phyloP scores from a whole-genome alignment of 2,797 vertebrate genomes.

The Pseudochirops corinnae region DNA sequence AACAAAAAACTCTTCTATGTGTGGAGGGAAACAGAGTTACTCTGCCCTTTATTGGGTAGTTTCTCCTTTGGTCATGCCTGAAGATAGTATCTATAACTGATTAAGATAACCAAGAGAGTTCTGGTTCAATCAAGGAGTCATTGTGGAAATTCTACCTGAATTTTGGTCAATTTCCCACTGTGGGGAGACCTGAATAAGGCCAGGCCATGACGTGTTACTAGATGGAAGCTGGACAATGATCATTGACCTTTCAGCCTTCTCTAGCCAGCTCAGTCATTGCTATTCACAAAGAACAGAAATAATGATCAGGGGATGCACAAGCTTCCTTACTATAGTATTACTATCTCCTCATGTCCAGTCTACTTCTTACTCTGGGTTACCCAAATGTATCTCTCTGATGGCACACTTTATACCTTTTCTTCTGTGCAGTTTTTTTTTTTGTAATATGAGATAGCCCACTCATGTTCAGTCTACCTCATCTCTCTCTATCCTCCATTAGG shows the following conservation, averaged over 20 bases:
- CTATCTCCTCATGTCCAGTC: no score
- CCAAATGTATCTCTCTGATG: no score
- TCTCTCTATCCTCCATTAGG: background rate
- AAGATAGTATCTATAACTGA: background rate
- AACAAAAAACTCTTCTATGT: background rate
- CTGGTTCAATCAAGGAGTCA: background rate
- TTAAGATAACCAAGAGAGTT: background rate
- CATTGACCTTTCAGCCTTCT: background rate
- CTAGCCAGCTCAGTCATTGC: background rate
- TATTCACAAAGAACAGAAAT: background rate
- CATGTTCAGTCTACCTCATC: background rate
- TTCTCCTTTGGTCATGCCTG: background rate
- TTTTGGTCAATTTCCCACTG: background rate
- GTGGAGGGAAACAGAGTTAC: background rate
- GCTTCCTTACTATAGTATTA: background rate
- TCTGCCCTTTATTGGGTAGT: background rate
- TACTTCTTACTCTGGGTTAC: no score
- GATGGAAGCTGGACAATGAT: background rate
- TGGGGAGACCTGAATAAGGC: background rate
- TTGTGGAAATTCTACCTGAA: no score
- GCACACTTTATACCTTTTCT: background rate
- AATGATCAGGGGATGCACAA: background rate
- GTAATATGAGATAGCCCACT: background rate
- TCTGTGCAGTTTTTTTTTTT: background rate
- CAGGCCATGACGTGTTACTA: background rate